phyloP scores from a whole-genome alignment of 2,113 vertebrate species.

The Sphyrna mokarran region DNA sequence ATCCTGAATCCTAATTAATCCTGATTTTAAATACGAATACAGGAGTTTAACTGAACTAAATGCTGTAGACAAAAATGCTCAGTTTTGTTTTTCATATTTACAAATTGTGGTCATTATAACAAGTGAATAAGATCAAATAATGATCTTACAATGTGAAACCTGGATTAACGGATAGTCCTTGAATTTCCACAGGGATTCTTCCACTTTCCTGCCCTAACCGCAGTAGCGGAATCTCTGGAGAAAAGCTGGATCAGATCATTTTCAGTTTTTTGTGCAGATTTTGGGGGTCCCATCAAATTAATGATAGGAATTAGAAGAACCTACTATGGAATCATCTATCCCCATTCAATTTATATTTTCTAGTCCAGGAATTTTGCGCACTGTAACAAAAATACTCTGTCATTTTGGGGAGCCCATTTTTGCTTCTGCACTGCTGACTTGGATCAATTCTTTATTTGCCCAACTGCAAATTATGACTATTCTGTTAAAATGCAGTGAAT shows the following conservation, averaged over 20 bases:
- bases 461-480: no score
- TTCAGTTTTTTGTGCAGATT: neutral
- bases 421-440: neutral
- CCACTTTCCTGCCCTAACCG: neutral
- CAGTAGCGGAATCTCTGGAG: neutral
- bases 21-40: neutral
- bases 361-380: neutral
- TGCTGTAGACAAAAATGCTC: neutral
- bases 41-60: neutral
- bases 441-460: neutral
- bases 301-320: neutral
- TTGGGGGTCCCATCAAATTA: neutral
- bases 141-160: neutral
- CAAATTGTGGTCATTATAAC: neutral
- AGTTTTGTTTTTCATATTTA: neutral
- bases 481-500: neutral
- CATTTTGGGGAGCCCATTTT: neutral
- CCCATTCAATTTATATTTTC: neutral
- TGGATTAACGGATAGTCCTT: neutral
- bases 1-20: no score
- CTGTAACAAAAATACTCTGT: neutral
- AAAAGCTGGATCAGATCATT: neutral
- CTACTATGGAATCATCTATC: neutral
- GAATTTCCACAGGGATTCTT: neutral
- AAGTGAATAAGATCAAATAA: neutral